Conservation (phyloP, 2,888 invertebrate genomes). For the Tiliacea citrago region DNA sequence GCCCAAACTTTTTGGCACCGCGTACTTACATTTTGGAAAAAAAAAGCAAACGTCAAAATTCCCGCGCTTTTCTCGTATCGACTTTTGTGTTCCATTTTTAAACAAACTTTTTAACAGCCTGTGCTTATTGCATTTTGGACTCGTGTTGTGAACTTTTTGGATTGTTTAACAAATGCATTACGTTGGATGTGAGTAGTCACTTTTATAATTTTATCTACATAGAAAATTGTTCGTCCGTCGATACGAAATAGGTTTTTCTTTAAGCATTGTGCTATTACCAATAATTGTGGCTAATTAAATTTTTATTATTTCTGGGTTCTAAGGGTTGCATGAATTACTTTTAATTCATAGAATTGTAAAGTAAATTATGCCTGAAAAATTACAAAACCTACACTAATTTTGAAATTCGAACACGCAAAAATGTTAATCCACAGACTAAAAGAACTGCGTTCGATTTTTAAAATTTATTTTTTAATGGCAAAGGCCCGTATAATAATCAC, state of each 20-base stretch:
- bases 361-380: slow-evolving; percentile 20
- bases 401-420: slow-evolving; percentile 12
- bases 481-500: slow-evolving; percentile 84
- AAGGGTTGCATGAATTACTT: slow-evolving; percentile 38
- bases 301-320: not conserved
- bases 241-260: slow-evolving; percentile 49
- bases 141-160: slow-evolving; percentile 83
- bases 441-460: slow-evolving; percentile 41
- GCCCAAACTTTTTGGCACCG: slow-evolving; percentile 85
- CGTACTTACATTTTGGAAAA: slow-evolving; percentile 74
- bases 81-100: slow-evolving; percentile 64
- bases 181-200: slow-evolving; percentile 86
- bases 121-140: slow-evolving; percentile 72
- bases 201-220: slow-evolving; percentile 65
- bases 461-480: slow-evolving; percentile 72
- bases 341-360: slow-evolving; percentile 37
- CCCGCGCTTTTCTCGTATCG: slow-evolving; percentile 64
- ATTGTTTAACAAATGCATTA: slow-evolving; percentile 85
- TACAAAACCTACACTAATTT: slow-evolving; percentile 26
- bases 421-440: slow-evolving; percentile 23
- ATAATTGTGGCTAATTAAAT: not conserved
- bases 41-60: slow-evolving; percentile 67
- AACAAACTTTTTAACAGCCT: slow-evolving; percentile 66
- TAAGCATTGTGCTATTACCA: slow-evolving; percentile 10
- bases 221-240: slow-evolving; percentile 86